These are phyloP conservation scores for Crossocerus cetratus DNA, from an alignment of 2,888 invertebrate genomes.

Conservation along the genomic window DNA sequence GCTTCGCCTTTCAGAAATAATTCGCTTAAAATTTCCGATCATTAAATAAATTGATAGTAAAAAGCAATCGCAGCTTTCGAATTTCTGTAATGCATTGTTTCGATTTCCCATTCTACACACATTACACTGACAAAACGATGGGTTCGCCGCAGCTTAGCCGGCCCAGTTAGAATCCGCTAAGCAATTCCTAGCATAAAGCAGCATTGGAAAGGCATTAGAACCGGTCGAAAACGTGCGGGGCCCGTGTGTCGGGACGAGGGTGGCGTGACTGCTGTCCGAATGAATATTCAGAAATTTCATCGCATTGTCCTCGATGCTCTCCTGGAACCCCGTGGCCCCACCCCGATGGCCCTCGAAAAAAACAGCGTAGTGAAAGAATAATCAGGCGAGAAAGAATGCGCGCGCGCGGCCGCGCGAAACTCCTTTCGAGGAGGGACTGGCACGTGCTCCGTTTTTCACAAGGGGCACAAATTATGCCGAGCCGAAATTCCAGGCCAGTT, in stretches of 20 bases:
- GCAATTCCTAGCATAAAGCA: neutral
- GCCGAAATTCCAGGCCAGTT: conserved; percentile 21
- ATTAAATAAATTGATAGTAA: too few species aligned
- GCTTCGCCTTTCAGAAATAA: too few species aligned
- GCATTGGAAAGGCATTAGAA: neutral
- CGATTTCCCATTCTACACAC: too few species aligned
- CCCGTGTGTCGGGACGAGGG: conserved; percentile 1
- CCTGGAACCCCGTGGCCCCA: neutral
- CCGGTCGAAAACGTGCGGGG: neutral
- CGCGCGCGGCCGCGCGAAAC: conserved; percentile 10
- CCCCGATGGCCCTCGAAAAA: conserved; percentile 8
- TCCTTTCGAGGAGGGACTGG: conserved; percentile 25
- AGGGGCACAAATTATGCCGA: conserved; percentile 42
- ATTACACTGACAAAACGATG: too few species aligned
- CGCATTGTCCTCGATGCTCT: conserved; percentile 26
- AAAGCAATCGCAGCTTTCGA: too few species aligned
- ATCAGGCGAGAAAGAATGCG: neutral
- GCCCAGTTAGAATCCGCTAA: neutral
- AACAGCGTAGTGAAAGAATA: conserved; percentile 21
- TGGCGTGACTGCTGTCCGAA: conserved; percentile 19
- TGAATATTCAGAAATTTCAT: conserved; percentile 39
- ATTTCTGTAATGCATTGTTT: too few species aligned
- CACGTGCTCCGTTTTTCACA: conserved; percentile 50
- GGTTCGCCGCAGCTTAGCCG: too few species aligned
- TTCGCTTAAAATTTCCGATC: too few species aligned